A percentile compares a stretch with the other conserved stretches of the same genome.
Conservation (phyloP, 2,113 vertebrate species). For the Micromys minutus region DNA sequence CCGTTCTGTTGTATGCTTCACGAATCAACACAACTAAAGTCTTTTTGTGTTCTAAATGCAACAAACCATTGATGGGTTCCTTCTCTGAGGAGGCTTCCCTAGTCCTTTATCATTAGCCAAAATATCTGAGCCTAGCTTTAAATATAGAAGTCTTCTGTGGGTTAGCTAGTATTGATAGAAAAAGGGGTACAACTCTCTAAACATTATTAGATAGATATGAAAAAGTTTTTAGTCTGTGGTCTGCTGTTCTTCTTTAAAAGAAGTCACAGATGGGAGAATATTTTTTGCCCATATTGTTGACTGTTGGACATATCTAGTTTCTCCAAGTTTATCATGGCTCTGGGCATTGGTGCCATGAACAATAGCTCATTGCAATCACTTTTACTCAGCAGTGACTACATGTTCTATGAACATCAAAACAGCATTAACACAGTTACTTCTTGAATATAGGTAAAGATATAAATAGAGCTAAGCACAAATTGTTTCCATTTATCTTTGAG, state of each 20-base stretch:
- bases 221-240: background rate
- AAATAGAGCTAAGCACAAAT: background rate
- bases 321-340: background rate
- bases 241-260: background rate
- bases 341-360: background rate
- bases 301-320: background rate
- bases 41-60: conserved; percentile 61
- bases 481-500: conserved; percentile 21
- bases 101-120: conserved; percentile 51
- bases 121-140: conserved; percentile 6
- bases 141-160: background rate
- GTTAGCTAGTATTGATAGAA: background rate
- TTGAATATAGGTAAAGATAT: background rate
- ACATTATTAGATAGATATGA: background rate
- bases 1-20: conserved; percentile 14
- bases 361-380: background rate
- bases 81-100: conserved; percentile 13
- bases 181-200: background rate
- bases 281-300: background rate
- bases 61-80: conserved; percentile 48
- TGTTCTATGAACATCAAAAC: background rate
- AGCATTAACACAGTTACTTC: background rate
- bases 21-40: conserved; percentile 55
- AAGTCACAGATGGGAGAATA: background rate
- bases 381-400: background rate